Conservation (phyloP, 1,140 invertebrate genomes). For the Stegodyphus dumicola region DNA sequence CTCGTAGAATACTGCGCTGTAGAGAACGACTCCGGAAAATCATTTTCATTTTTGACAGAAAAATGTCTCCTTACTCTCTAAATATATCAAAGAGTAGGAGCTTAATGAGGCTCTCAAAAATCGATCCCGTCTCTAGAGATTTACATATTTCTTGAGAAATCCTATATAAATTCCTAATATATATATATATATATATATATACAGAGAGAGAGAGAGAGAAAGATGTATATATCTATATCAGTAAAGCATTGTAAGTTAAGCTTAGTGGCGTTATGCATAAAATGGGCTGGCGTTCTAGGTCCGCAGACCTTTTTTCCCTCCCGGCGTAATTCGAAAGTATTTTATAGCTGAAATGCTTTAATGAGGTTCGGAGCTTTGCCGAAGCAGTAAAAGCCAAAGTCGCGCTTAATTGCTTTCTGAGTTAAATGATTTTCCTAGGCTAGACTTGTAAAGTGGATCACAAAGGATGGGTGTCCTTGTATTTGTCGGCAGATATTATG, state of each 20-base stretch:
- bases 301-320: background rate
- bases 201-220: too few relatives aligned
- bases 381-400: background rate
- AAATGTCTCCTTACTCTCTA: background rate
- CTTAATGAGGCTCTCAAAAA: background rate
- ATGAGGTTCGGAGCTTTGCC: conserved; percentile 3
- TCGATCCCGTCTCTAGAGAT: background rate
- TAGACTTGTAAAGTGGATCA: background rate
- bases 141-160: too few relatives aligned
- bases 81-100: background rate
- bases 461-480: background rate
- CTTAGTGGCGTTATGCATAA: background rate
- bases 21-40: too few relatives aligned
- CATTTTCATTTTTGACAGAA: background rate
- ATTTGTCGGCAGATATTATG: conserved; percentile 21
- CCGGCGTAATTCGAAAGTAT: conserved; percentile 7
- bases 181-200: background rate
- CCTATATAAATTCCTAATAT: background rate
- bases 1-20: too few relatives aligned
- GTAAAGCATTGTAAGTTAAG: background rate
- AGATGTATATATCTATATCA: background rate
- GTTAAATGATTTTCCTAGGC: conserved; percentile 20
- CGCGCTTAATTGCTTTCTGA: conserved; percentile 24
- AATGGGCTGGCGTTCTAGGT: background rate
- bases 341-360: conserved; percentile 13